Percentiles rank a stretch among this genome's conserved stretches.
These are phyloP conservation scores for Dromas ardeola DNA, from an alignment of 2,113 vertebrate species.

Conservation along the genomic window DNA sequence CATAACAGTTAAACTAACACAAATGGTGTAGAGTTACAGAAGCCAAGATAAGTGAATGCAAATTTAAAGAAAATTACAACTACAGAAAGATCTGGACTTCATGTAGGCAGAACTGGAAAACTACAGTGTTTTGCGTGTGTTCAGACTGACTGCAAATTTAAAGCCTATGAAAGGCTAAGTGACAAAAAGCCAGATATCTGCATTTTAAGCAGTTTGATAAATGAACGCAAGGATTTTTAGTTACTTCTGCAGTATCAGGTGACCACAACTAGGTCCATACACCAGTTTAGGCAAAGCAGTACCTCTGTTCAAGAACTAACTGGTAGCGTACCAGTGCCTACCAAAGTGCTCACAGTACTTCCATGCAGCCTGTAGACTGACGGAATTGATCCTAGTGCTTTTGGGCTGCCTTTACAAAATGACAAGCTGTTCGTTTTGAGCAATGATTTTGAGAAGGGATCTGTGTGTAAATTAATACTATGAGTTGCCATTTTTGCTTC, in stretches of 20 bases:
- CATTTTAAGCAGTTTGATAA: not conserved
- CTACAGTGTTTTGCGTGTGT: not conserved
- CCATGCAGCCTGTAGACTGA: not conserved
- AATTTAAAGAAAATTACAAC: not conserved
- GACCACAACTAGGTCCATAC: not conserved
- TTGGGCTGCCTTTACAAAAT: not conserved
- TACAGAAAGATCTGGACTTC: not conserved
- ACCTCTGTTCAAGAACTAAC: not conserved
- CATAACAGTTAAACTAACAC: not conserved
- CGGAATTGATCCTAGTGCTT: not conserved
- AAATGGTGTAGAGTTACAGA: not conserved
- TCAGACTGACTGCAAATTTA: not conserved
- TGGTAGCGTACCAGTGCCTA: fast-evolving
- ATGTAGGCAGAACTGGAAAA: not conserved
- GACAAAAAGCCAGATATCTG: not conserved
- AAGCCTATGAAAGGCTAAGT: not conserved
- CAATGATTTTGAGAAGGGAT: not conserved
- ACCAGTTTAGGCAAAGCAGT: not conserved
- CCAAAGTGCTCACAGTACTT: not conserved
- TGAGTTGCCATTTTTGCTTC: not conserved
- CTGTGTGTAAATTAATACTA: not conserved
- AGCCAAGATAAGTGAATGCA: not conserved
- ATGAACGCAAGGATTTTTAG: not conserved
- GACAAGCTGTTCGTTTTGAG: not conserved
- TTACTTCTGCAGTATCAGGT: too few relatives aligned